Evolutionary conservation across 1,140 invertebrate genomes (phyloP).

Genomic region (Brachionus plicatilis): DNA sequence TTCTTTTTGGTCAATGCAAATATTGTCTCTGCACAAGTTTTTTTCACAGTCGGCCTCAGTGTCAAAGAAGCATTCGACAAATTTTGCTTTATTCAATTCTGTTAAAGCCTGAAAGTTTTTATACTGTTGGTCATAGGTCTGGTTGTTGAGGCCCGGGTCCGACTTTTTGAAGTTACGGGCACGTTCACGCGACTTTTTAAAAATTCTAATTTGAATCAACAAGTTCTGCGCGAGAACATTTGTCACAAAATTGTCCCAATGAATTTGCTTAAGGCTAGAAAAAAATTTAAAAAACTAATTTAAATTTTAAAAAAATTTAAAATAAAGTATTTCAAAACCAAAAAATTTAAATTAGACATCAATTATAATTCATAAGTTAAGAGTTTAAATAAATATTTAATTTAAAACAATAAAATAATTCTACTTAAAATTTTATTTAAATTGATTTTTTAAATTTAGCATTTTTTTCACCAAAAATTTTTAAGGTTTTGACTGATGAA

Average conservation of each 20-base stretch:
- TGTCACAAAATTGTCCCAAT: slow-evolving; percentile 34
- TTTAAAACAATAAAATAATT: too few relatives aligned
- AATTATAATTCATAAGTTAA: too few relatives aligned
- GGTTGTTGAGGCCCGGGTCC: not conserved
- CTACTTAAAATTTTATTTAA: too few relatives aligned
- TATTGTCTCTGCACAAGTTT: slow-evolving; percentile 62
- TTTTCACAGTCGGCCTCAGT: slow-evolving; percentile 75
- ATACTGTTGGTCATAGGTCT: not conserved
- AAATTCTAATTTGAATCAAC: slow-evolving; percentile 13
- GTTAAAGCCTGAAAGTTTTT: not conserved
- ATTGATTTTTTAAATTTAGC: too few relatives aligned
- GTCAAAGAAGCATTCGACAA: slow-evolving; percentile 68
- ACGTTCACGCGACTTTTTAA: not conserved
- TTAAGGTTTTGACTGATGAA: too few relatives aligned
- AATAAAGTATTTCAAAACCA: not conserved
- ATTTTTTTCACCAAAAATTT: too few relatives aligned
- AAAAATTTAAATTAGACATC: not conserved
- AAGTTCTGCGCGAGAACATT: slow-evolving; percentile 31
- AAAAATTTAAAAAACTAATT: not conserved
- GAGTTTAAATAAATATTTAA: too few relatives aligned
- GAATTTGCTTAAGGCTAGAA: not conserved
- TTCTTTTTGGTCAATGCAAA: slow-evolving; percentile 56
- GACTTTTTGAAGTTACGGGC: not conserved
- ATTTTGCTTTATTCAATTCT: not conserved
- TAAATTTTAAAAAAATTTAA: not conserved